Evolutionary conservation across 1,140 invertebrate species (phyloP), one percentile per base, ranked within the genome.

Genomic region (Drosophila eugracilis): DNA sequence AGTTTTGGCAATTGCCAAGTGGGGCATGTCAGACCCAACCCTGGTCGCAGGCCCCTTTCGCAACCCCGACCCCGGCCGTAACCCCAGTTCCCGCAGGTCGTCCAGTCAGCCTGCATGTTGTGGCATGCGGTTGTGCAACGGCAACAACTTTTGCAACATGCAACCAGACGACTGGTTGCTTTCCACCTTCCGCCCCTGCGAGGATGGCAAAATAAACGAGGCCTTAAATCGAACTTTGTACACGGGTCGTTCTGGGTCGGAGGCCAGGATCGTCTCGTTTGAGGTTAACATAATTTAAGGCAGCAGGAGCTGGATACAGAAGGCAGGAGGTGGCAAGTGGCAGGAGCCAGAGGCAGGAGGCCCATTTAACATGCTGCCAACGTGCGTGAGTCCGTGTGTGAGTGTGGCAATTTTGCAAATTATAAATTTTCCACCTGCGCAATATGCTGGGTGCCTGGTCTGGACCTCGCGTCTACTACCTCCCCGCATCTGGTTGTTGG

Each of bases 1-100:
- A 88, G 83, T 89, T 89, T 88, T 75, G 84, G 78, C 84, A 89
- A 89, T 90, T 89, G 85, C 85, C 85, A 89, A 89, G 85, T 89
- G 85, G 86, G 86, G 65, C 85, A 89, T 85, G 71, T 63, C 55
- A 69, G 67, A 75, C 58, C 53, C 7, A 24, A 44, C 34, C 53
- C 24, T 17, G 17, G 44, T 26, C 7, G 22, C 24, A 10, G 4
- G 4, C 19, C 19, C 9, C 4, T n/a, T n/a, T n/a, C n/a, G n/a
- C 10, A 10, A 42, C 19, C 32, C 36, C 15, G 34, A 24, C 14
- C 53, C 45, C 15, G 28, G 24, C 3, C 28, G 30, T 30, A 42
- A 19, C 32, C 30, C 26, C 52, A 15, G 22, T 47, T 22, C 41
- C 44, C 44, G n/a, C 44, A 57, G 22, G 49, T 39, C 57, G 32